A percentile compares a stretch with the other conserved stretches of the same genome.
Evolutionary conservation across 2,113 vertebrate genomes (phyloP).

Genomic region (Sceloporus undulatus): DNA sequence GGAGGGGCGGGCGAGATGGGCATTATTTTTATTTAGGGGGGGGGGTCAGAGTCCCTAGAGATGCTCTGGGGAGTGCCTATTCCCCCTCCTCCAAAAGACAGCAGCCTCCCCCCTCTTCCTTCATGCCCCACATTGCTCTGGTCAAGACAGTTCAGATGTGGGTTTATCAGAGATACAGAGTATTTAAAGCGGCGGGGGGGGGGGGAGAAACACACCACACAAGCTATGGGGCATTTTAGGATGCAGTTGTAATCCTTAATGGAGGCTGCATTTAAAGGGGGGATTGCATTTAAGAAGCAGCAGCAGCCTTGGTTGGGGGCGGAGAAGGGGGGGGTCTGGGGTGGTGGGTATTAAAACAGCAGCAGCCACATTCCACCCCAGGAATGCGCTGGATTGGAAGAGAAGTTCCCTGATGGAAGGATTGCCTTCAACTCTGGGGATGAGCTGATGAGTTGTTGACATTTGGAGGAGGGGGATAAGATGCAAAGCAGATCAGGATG

Average conservation of each 20-base stretch:
- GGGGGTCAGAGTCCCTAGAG: too few relatives aligned
- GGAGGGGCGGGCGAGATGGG: too few relatives aligned
- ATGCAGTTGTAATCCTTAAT: constrained; percentile 72
- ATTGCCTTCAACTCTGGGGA: constrained; percentile 57
- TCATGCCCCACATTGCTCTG: constrained; percentile 11
- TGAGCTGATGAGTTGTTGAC: constrained; percentile 66
- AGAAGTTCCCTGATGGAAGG: constrained; percentile 71
- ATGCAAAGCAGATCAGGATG: constrained; percentile 42
- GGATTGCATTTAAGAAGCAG: constrained; percentile 55
- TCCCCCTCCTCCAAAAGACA: neutral
- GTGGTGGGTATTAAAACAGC: too few relatives aligned
- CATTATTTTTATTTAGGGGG: too few relatives aligned
- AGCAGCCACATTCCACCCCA: constrained; percentile 14
- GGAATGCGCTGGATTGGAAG: constrained; percentile 62
- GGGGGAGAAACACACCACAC: neutral
- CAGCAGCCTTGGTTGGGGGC: constrained; percentile 4
- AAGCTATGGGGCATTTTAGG: constrained; percentile 64
- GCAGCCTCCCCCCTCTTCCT: constrained; percentile 12
- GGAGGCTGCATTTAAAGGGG: constrained; percentile 72
- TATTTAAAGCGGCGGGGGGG: neutral
- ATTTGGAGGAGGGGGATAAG: constrained; percentile 47
- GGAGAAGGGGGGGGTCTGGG: constrained; percentile 17
- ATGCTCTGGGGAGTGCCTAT: neutral
- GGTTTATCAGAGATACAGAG: constrained; percentile 4
- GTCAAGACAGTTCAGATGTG: constrained; percentile 26